Evolutionary conservation across 2,888 invertebrate genomes (phyloP).

Genomic region (Hemistola chrysoprasaria): DNA sequence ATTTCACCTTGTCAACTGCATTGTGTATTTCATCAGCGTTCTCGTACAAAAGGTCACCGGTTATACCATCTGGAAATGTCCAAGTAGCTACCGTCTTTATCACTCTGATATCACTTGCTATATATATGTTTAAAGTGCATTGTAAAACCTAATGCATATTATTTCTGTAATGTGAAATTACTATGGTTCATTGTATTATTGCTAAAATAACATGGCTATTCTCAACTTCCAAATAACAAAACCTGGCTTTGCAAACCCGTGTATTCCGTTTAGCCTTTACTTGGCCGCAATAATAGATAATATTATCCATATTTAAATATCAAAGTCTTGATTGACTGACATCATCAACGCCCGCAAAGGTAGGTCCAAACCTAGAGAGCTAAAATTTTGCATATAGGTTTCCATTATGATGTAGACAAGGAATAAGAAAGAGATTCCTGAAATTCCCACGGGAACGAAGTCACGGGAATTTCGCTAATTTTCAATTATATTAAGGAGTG

Average conservation of each 20-base stretch:
- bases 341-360: too few species aligned
- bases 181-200: conserved; percentile 25
- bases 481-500: conserved; percentile 8
- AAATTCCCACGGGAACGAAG: too few species aligned
- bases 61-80: conserved; percentile 31
- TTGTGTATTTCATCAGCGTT: conserved; percentile 56
- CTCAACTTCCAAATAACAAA: too few species aligned
- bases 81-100: conserved; percentile 28
- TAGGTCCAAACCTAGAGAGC: too few species aligned
- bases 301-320: too few species aligned
- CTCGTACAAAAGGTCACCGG: conserved; percentile 49
- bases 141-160: conserved; percentile 7
- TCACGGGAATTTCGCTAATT: too few species aligned
- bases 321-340: too few species aligned
- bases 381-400: too few species aligned
- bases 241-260: too few species aligned
- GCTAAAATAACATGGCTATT: conserved; percentile 27
- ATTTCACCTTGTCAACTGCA: conserved; percentile 71
- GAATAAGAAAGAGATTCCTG: too few species aligned
- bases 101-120: conserved; percentile 20
- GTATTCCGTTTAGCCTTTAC: too few species aligned
- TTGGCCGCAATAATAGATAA: conserved; percentile 12
- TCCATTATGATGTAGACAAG: too few species aligned
- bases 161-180: conserved; percentile 17
- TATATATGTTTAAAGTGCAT: conserved; percentile 19